These are phyloP conservation scores for Girardinus metallicus DNA, from an alignment of 2,797 vertebrate genomes.

Conservation along the genomic window DNA sequence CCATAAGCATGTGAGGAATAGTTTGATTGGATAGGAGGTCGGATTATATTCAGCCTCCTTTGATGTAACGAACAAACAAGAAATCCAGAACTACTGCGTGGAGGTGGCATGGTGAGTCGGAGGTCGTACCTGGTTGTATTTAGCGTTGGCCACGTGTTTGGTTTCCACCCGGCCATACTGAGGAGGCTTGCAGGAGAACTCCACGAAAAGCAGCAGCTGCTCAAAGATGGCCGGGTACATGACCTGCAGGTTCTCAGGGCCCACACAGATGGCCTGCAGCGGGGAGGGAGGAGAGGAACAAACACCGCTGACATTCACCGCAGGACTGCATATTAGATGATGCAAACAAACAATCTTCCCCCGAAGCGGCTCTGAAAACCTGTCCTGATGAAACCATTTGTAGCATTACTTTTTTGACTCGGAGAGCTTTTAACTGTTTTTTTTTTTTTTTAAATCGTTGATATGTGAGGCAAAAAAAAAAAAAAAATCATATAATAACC, in stretches of 20 bases:
- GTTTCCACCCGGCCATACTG: slow-evolving; percentile 98
- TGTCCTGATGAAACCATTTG: not conserved
- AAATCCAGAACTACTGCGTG: slow-evolving; percentile 5
- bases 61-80: slow-evolving; percentile 28
- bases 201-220: slow-evolving; percentile 95
- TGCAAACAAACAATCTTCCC: slow-evolving; percentile 51
- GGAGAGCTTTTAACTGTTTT: not conserved
- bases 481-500: too few species aligned
- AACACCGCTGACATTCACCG: slow-evolving; percentile 70
- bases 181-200: slow-evolving; percentile 98
- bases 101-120: not conserved
- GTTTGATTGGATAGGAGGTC: not conserved
- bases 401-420: not conserved
- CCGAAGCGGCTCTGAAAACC: slow-evolving; percentile 12
- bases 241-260: slow-evolving; percentile 97
- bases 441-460: not conserved
- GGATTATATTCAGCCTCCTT: slow-evolving; percentile 5
- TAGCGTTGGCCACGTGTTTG: slow-evolving; percentile 98
- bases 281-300: slow-evolving; percentile 65
- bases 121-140: slow-evolving; percentile 94
- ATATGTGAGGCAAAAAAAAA: not conserved
- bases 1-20: not conserved
- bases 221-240: slow-evolving; percentile 99
- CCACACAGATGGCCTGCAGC: slow-evolving; percentile 94
- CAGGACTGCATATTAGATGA: slow-evolving; percentile 52